These are phyloP conservation scores for Sebastes taczanowskii DNA, from an alignment of 2,797 vertebrate species.

Conservation along the genomic window DNA sequence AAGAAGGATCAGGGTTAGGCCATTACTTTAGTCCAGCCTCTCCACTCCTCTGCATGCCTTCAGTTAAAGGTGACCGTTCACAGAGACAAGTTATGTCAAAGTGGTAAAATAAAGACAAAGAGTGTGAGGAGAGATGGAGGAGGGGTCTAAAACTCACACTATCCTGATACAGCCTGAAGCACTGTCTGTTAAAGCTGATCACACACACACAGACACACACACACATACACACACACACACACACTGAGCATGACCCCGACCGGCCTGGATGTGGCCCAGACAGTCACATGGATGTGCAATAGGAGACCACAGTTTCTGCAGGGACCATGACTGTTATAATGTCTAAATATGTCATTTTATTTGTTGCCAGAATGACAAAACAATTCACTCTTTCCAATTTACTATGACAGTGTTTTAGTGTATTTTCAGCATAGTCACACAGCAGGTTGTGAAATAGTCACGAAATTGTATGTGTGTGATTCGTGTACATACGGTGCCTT, in stretches of 20 bases:
- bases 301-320: neutral
- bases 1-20: constrained; percentile 69
- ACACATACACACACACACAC: neutral
- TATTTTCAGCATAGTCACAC: neutral
- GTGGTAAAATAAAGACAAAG: constrained; percentile 58
- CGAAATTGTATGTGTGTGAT: no score
- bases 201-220: neutral
- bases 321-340: neutral
- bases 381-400: neutral
- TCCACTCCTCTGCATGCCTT: neutral
- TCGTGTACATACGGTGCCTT: no score
- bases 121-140: constrained; percentile 28
- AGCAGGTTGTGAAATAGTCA: no score
- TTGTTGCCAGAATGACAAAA: neutral
- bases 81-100: neutral
- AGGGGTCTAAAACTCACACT: constrained; percentile 70
- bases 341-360: neutral
- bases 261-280: constrained; percentile 18
- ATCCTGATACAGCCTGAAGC: constrained; percentile 63
- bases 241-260: constrained; percentile 30
- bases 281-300: constrained; percentile 5
- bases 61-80: constrained; percentile 14
- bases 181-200: constrained; percentile 27
- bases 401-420: neutral
- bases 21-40: constrained; percentile 67